These are phyloP conservation scores for Aplidium turbinatum DNA, from an alignment of 23 tunicate species.

Conservation along the genomic window DNA sequence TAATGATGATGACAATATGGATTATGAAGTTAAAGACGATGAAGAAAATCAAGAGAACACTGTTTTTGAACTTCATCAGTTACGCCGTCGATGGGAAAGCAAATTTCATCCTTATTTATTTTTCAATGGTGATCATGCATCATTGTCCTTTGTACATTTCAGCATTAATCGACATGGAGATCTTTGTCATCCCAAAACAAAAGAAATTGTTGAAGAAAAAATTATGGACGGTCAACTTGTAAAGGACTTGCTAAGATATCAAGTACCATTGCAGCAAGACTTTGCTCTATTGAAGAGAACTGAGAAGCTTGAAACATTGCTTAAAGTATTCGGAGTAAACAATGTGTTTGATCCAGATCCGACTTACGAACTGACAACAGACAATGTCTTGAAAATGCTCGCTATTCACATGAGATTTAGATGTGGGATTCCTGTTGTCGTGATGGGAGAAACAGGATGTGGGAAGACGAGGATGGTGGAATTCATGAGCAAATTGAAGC, in stretches of 20 bases:
- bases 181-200: constrained; percentile 50
- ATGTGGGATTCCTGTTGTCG: constrained; percentile 65
- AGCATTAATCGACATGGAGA: constrained; percentile 37
- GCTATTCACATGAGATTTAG: constrained; percentile 74
- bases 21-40: background rate
- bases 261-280: constrained; percentile 20
- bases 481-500: constrained; percentile 74
- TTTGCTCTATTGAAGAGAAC: constrained; percentile 28
- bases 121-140: constrained; percentile 52
- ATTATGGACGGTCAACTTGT: constrained; percentile 24
- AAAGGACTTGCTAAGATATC: constrained; percentile 12
- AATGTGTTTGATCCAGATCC: constrained; percentile 53
- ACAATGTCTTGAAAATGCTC: constrained; percentile 71
- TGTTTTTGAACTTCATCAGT: constrained; percentile 40
- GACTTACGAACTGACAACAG: constrained; percentile 73
- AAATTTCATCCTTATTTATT: constrained; percentile 60
- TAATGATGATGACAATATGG: constrained; percentile 13
- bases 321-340: constrained; percentile 44
- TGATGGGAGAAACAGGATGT: constrained; percentile 86
- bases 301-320: constrained; percentile 39
- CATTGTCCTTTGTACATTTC: constrained; percentile 59
- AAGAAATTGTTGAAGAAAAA: constrained; percentile 24
- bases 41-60: background rate
- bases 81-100: constrained; percentile 71
- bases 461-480: constrained; percentile 81